These are phyloP conservation scores for Phyllostomus discolor DNA, from an alignment of 2,113 vertebrate genomes.

Conservation along the genomic window DNA sequence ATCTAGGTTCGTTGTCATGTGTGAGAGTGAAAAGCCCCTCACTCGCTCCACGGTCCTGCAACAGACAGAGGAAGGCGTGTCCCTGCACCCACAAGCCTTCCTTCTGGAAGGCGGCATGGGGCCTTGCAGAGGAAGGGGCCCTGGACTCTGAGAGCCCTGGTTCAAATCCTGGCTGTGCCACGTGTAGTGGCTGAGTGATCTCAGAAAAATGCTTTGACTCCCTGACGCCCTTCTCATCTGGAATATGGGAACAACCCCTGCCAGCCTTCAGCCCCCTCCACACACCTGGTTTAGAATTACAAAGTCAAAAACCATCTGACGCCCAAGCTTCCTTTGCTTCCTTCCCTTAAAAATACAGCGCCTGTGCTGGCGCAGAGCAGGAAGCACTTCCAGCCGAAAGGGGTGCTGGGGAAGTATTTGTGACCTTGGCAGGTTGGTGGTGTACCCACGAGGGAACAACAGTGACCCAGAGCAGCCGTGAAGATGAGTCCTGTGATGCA, in stretches of 20 bases:
- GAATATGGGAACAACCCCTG: neutral
- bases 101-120: neutral
- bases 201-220: neutral
- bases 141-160: neutral
- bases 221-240: neutral
- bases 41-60: neutral
- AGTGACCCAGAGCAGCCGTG: neutral
- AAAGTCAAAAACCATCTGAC: neutral
- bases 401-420: neutral
- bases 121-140: neutral
- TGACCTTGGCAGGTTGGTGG: neutral
- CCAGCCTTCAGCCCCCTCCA: neutral
- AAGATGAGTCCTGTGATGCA: neutral
- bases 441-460: neutral
- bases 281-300: neutral
- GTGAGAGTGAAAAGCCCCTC: neutral
- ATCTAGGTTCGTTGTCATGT: neutral
- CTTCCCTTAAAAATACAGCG: neutral
- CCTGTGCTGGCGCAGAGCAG: neutral
- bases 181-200: neutral
- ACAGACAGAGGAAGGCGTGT: neutral
- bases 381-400: too few relatives aligned
- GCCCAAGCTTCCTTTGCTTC: neutral
- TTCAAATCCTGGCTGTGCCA: neutral
- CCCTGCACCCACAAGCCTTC: neutral